Percentiles rank a stretch among this genome's conserved stretches.
These are phyloP conservation scores for Fopius arisanus DNA, from an alignment of 1,140 invertebrate genomes.

Conservation along the genomic window DNA sequence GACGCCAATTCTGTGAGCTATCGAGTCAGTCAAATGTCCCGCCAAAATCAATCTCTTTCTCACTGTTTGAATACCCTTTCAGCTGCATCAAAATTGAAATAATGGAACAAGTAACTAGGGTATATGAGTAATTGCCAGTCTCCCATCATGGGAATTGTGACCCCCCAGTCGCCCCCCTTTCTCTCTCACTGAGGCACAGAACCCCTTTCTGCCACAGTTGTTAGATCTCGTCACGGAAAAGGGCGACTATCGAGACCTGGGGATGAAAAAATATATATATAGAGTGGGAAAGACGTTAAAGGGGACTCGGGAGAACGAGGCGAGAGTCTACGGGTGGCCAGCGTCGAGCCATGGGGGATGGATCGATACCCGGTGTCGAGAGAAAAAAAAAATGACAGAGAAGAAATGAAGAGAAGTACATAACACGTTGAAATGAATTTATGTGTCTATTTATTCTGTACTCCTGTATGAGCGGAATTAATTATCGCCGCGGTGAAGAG, in stretches of 20 bases:
- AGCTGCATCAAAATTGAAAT: neutral
- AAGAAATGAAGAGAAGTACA: neutral
- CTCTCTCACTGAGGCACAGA: neutral
- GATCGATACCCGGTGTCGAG: neutral
- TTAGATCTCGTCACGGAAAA: neutral
- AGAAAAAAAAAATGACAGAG: neutral
- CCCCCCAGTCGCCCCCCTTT: neutral
- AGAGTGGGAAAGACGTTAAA: neutral
- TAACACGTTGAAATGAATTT: neutral
- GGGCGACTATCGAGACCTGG: neutral
- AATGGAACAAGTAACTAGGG: neutral
- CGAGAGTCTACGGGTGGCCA: neutral
- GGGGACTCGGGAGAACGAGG: neutral
- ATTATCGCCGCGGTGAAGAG: too few species aligned
- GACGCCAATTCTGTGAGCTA: too few species aligned
- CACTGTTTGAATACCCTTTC: neutral
- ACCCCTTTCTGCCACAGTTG: neutral
- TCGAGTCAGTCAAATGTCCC: too few species aligned
- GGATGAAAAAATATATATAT: neutral
- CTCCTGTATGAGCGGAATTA: too few species aligned
- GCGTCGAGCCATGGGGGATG: neutral
- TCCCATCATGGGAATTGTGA: too few species aligned
- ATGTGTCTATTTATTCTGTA: too few species aligned
- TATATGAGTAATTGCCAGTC: neutral
- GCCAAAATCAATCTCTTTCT: too few species aligned